phyloP scores from a whole-genome alignment of 2,888 invertebrate genomes.

The Phrixothrix hirtus region DNA sequence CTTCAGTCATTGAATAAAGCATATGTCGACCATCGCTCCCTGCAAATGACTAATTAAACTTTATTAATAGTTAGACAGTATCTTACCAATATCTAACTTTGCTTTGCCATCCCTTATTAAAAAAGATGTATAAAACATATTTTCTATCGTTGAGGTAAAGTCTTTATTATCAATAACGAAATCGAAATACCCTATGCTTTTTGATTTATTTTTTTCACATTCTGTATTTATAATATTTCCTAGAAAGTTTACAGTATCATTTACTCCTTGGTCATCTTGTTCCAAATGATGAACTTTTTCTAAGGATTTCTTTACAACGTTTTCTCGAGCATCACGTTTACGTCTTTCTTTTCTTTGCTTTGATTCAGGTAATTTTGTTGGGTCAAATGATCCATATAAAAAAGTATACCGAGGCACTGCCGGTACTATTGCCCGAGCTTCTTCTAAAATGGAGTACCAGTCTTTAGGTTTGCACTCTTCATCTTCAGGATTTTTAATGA shows the following conservation, averaged over 20 bases:
- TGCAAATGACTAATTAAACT: conserved; percentile 9
- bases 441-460: conserved; percentile 48
- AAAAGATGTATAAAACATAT: conserved; percentile 68
- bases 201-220: conserved; percentile 51
- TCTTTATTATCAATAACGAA: conserved; percentile 63
- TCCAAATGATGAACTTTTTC: conserved; percentile 59
- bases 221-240: conserved; percentile 56
- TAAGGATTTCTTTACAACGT: conserved; percentile 54
- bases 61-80: not conserved
- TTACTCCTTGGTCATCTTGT: conserved; percentile 61
- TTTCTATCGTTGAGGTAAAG: conserved; percentile 66
- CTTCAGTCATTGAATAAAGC: conserved; percentile 43
- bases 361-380: conserved; percentile 45
- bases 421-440: conserved; percentile 45
- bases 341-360: conserved; percentile 49
- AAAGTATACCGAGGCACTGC: conserved; percentile 48
- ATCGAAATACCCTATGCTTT: conserved; percentile 63
- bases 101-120: conserved; percentile 63
- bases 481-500: conserved; percentile 17
- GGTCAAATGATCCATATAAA: conserved; percentile 59
- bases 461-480: conserved; percentile 51
- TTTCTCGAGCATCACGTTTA: conserved; percentile 43
- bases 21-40: conserved; percentile 37
- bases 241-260: conserved; percentile 61
- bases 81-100: conserved; percentile 58